These are phyloP conservation scores for Liparis tanakae DNA, from an alignment of 2,797 vertebrate species.

Conservation along the genomic window DNA sequence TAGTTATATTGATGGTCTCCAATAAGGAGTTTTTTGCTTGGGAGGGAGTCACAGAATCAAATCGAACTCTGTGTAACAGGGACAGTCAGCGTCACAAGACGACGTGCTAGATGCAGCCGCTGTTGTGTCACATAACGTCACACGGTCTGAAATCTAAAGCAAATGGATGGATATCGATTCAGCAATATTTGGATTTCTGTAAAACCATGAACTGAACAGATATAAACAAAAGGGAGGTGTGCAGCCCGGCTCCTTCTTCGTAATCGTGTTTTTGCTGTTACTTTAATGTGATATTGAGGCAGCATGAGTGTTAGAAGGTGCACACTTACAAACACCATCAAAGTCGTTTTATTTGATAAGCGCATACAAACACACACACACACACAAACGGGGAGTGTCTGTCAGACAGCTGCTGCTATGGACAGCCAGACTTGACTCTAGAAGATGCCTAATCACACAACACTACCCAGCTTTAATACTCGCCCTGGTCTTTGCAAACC, in stretches of 20 bases:
- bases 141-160: background rate
- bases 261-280: background rate
- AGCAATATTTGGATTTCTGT: background rate
- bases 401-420: slow-evolving; percentile 35
- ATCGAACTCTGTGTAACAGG: background rate
- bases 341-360: slow-evolving; percentile 7
- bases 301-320: background rate
- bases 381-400: background rate
- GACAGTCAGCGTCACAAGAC: background rate
- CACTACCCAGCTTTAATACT: background rate
- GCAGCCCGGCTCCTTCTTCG: background rate
- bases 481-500: background rate
- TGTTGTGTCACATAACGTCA: background rate
- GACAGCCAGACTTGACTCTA: slow-evolving; percentile 20
- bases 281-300: background rate
- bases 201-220: background rate
- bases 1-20: background rate
- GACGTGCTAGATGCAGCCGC: too few species aligned
- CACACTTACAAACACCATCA: slow-evolving; percentile 1
- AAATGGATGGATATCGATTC: background rate
- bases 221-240: background rate
- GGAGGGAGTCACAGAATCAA: background rate
- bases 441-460: slow-evolving; percentile 21
- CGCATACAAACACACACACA: slow-evolving; percentile 4
- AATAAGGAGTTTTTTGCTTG: too few species aligned